Evolutionary conservation across 1,140 invertebrate genomes (phyloP), one percentile per base, ranked within the genome.

Genomic region (Coelopa frigida): DNA sequence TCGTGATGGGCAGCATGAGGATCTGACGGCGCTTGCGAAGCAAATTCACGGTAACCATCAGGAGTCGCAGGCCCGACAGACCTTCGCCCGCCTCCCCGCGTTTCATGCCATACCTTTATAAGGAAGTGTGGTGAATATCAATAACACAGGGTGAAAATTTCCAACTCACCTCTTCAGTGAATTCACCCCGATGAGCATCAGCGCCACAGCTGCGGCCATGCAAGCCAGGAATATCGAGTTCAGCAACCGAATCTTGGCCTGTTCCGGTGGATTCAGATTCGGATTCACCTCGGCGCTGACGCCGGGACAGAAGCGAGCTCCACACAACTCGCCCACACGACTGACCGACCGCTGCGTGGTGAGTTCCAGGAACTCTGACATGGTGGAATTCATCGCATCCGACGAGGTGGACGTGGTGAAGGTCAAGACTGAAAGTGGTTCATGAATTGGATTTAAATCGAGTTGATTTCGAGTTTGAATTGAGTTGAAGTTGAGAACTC

Each of bases 1-100:
- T 82, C 2, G 89, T 95, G n/a, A 96, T 80, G 0, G 92, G 91
- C 39, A 95, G 76, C 51, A 97, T 76, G 17, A 97, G 70, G 22
- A 94, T 68, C 68, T 94, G 89, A 54, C 85, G 82, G 22, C 78
- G 79, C 57, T 88, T 83, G 23, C 76, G 74, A 17, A 91, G 70
- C 41, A 93, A 83, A 46, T 78, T 79, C 10, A 90, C 64, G 0
- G 89, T 93, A 3, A 89, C 85, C 0, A 83, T 75, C n/a, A 92
- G 65, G 6, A 92, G 72, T 49, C 77, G 73, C 2, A 82, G 52
- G 2, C 85, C 83, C 1, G 65, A 63, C n/a, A 63, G 41, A n/a
- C 58, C 63, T 17, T 57, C 55, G 24, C 67, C 61, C 14, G 61
- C 51, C 5, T 61, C 59, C 2, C 54, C 56, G 5, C 61, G 55